Evolutionary conservation across 2,113 vertebrate species (phyloP).

Genomic region (Lota lota): DNA sequence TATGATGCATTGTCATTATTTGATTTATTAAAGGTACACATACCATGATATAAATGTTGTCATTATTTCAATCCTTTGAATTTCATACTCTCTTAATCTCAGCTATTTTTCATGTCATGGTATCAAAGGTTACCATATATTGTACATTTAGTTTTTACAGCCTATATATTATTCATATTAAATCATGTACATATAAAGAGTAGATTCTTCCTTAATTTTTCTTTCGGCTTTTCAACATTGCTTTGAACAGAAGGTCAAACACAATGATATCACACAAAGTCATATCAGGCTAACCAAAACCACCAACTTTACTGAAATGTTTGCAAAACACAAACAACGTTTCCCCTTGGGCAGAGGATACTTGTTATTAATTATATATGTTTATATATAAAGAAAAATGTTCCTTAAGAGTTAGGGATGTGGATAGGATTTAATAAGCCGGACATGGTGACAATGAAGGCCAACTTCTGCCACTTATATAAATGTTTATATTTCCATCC

Average conservation of each 20-base stretch:
- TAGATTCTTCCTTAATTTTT: not conserved
- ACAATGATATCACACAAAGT: conserved; percentile 86
- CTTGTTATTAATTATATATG: conserved; percentile 72
- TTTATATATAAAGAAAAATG: conserved; percentile 97
- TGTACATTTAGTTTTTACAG: not conserved
- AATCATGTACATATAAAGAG: not conserved
- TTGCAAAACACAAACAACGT: conserved; percentile 99
- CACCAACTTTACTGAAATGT: conserved; percentile 99
- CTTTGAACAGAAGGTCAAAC: conserved; percentile 52
- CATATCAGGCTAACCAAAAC: conserved; percentile 90
- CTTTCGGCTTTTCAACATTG: not conserved
- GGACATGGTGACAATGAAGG: conserved; percentile 96
- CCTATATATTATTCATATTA: not conserved
- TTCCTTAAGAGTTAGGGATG: conserved; percentile 98
- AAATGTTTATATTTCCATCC: too few species aligned
- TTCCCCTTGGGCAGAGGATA: conserved; percentile 88
- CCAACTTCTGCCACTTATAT: conserved; percentile 96
- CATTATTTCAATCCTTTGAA: conserved; percentile 24
- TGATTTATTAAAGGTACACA: conserved; percentile 6
- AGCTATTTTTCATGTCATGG: conserved; percentile 1
- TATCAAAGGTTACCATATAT: too few species aligned
- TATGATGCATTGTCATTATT: not conserved
- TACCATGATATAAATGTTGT: conserved; percentile 24
- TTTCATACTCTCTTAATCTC: conserved; percentile 9
- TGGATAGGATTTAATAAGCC: conserved; percentile 92